A percentile compares a stretch with the other conserved stretches of the same genome.
Evolutionary conservation across 2,888 invertebrate species (phyloP).

Genomic region (Drosophila antonietae): DNA sequence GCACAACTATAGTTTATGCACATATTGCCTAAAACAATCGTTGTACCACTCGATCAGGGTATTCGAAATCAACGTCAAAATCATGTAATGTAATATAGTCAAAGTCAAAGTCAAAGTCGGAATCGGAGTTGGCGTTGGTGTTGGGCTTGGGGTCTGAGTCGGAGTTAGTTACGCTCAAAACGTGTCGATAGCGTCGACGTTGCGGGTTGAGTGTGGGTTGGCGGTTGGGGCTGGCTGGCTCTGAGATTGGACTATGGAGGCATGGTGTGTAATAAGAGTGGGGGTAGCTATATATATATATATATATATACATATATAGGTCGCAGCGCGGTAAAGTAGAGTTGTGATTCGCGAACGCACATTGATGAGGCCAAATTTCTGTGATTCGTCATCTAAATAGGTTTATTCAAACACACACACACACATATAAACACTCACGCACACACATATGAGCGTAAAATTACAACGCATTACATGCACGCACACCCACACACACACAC

Average conservation of each 20-base stretch:
- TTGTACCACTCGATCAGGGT: neutral
- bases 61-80: constrained; percentile 24
- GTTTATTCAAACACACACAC: constrained; percentile 54
- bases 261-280: neutral
- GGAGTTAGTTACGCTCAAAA: constrained; percentile 31
- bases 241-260: neutral
- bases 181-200: constrained; percentile 44
- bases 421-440: constrained; percentile 28
- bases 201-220: neutral
- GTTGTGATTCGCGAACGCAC: constrained; percentile 65
- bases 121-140: neutral
- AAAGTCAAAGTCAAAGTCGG: constrained; percentile 42
- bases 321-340: constrained; percentile 27
- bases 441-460: constrained; percentile 46
- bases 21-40: neutral
- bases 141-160: constrained; percentile 18
- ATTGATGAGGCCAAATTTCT: constrained; percentile 81
- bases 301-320: neutral
- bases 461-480: constrained; percentile 70
- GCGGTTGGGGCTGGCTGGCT: neutral
- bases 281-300: neutral
- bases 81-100: constrained; percentile 77
- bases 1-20: neutral
- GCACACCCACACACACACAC: constrained; percentile 30
- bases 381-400: constrained; percentile 80